Evolutionary conservation across 1,140 invertebrate species (phyloP).

Genomic region (Trichonephila inaurata): DNA sequence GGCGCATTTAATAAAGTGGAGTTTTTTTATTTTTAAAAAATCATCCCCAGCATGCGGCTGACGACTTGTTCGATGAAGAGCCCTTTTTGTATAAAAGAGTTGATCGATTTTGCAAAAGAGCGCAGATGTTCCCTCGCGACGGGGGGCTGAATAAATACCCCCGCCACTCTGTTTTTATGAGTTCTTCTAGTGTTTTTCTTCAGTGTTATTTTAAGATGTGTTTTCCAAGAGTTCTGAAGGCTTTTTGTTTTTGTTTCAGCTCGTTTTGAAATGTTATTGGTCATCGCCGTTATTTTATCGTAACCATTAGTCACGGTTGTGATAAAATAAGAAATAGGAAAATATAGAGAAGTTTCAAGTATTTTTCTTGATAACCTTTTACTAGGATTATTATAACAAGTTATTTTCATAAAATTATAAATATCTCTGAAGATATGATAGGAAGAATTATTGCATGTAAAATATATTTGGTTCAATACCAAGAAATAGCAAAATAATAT

Average conservation of each 20-base stretch:
- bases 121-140: not conserved
- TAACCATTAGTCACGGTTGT: not conserved
- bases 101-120: not conserved
- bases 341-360: no score
- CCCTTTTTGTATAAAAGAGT: not conserved
- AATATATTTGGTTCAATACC: no score
- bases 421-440: no score
- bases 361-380: no score
- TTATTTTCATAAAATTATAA: no score
- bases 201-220: not conserved
- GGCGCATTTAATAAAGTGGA: not conserved
- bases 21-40: not conserved
- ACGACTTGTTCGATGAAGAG: not conserved
- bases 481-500: no score
- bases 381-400: no score
- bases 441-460: no score
- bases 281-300: no score
- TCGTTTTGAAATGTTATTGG: not conserved
- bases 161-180: not conserved
- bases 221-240: not conserved
- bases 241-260: not conserved
- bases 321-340: not conserved
- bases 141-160: not conserved
- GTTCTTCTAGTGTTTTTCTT: not conserved
- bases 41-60: not conserved